These are phyloP conservation scores for Macropodus opercularis DNA, from an alignment of 2,797 vertebrate genomes.

Conservation along the genomic window DNA sequence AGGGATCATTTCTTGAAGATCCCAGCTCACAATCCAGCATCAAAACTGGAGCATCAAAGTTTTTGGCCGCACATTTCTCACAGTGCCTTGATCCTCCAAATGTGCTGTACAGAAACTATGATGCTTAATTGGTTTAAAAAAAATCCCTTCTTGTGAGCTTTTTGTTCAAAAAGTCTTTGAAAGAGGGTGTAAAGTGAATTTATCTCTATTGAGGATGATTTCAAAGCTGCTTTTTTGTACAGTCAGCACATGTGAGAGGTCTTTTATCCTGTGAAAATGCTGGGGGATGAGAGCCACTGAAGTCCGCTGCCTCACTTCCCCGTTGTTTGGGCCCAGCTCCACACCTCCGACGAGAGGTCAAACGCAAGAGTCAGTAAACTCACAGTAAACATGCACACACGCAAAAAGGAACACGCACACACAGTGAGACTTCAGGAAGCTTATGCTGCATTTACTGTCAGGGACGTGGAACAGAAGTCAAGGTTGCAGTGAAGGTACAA, in stretches of 20 bases:
- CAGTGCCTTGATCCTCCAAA: conserved; percentile 43
- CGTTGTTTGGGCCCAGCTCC: conserved; percentile 54
- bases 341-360: conserved; percentile 45
- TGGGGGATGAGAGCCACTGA: conserved; percentile 50
- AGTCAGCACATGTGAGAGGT: conserved; percentile 68
- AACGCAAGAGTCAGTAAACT: conserved; percentile 3
- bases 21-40: conserved; percentile 27
- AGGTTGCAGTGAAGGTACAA: conserved; percentile 37
- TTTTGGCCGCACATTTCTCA: conserved; percentile 32
- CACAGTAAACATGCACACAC: conserved; percentile 24
- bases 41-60: conserved; percentile 48
- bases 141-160: conserved; percentile 32
- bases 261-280: conserved; percentile 66
- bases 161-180: conserved; percentile 63
- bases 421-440: conserved; percentile 26
- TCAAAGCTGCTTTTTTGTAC: conserved; percentile 67
- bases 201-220: conserved; percentile 67
- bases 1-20: conserved; percentile 28
- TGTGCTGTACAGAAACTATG: conserved; percentile 42
- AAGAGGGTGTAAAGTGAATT: conserved; percentile 52
- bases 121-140: conserved; percentile 55
- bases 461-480: conserved; percentile 38
- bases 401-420: conserved; percentile 2
- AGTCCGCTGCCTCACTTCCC: conserved; percentile 48
- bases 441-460: conserved; percentile 38